These are phyloP conservation scores for Panagrolaimus sp. DNA, from an alignment of 1,140 invertebrate genomes.

Conservation along the genomic window DNA sequence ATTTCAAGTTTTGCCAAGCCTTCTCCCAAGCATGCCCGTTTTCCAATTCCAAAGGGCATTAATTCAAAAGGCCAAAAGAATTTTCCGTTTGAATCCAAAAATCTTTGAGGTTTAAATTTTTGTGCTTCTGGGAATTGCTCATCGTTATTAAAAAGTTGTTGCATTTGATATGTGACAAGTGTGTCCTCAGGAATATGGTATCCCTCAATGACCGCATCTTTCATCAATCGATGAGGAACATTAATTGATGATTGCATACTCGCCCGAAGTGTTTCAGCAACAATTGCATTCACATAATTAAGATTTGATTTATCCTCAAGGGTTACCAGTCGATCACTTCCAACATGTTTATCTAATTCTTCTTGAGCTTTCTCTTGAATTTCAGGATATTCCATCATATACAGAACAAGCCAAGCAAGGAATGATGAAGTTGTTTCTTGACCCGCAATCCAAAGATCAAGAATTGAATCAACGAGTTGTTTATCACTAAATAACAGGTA, in stretches of 20 bases:
- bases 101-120: slow-evolving; percentile 21
- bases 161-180: neutral
- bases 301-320: slow-evolving; percentile 6
- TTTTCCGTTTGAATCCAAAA: slow-evolving; percentile 19
- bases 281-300: no score
- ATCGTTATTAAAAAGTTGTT: neutral
- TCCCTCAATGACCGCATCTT: neutral
- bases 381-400: slow-evolving; percentile 25
- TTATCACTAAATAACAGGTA: neutral
- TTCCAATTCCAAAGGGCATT: slow-evolving; percentile 20
- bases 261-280: slow-evolving; percentile 16
- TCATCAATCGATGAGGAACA: neutral
- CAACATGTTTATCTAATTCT: slow-evolving; percentile 21
- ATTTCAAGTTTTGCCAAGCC: slow-evolving; percentile 57
- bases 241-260: slow-evolving; percentile 16
- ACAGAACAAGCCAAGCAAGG: slow-evolving; percentile 18
- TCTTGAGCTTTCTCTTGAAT: slow-evolving; percentile 21
- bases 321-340: slow-evolving; percentile 21
- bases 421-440: slow-evolving; percentile 29
- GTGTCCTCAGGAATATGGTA: neutral
- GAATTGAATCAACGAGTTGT: slow-evolving; percentile 6
- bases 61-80: slow-evolving; percentile 18
- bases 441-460: neutral
- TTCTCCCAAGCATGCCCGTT: slow-evolving; percentile 42
- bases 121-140: slow-evolving; percentile 19